Evolutionary conservation across 2,113 vertebrate species (phyloP).

Genomic region (Okapia johnstoni): DNA sequence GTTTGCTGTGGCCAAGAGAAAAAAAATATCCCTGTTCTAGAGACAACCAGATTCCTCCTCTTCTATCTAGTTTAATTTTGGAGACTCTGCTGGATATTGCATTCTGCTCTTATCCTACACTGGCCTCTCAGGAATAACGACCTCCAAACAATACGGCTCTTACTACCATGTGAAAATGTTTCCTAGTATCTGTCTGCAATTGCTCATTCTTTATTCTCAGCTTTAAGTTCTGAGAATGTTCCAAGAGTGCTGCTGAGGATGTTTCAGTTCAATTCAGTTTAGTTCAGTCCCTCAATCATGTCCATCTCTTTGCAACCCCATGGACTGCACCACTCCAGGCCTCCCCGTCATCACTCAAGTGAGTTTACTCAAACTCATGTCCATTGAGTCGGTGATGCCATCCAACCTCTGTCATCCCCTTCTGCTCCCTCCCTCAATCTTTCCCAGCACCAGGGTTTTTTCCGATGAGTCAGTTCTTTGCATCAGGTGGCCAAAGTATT

Average conservation of each 20-base stretch:
- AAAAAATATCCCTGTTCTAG: neutral
- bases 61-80: neutral
- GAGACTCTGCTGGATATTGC: neutral
- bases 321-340: neutral
- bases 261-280: neutral
- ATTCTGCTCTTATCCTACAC: neutral
- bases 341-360: neutral
- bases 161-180: neutral
- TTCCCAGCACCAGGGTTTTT: neutral
- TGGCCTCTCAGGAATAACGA: neutral
- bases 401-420: fast-evolving
- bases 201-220: neutral
- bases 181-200: neutral
- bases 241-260: neutral
- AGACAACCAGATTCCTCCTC: neutral
- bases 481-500: neutral
- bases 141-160: neutral
- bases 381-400: fast-evolving
- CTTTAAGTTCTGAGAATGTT: slow-evolving; percentile 13
- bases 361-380: neutral
- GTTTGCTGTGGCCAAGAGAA: neutral
- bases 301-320: neutral
- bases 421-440: neutral
- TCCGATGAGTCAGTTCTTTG: neutral
- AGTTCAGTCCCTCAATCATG: neutral